Base-by-base conservation (phyloP, 2,888 invertebrate genomes). In the Eristalis intricaria region DNA sequence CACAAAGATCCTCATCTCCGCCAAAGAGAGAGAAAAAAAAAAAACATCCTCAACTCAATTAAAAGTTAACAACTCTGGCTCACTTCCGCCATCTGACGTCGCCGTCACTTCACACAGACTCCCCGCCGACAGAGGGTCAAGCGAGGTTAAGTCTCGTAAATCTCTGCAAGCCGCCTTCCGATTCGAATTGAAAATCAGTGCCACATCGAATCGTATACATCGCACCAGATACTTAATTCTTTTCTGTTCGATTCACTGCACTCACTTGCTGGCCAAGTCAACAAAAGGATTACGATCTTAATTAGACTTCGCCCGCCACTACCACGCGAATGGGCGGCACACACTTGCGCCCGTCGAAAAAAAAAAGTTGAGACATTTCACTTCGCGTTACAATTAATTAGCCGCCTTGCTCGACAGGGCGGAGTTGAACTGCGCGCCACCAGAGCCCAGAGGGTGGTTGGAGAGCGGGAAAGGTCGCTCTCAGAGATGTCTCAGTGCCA, bases 271-370 rank as follows among this genome's bases (percentile, higher is more conserved):
- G 26, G 60, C 23, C 23, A 63, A 77, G 68, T 83, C 83, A 83
- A 83, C 77, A 77, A 56, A 50, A 29, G 84, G 80, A 85, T 85
- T 85, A 85, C 71, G 71, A 85, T 85, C 80, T 85, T 85, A 85
- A 85, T 85, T 80, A 85, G 80, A 85, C 80, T 85, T 80, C 70
- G 50, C 69, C 65, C 43, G 66, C 65, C 13, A 68, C 2, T 10
- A 19, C 8, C 50, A 8, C n/a, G 19, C 0, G 43, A 50, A 50
- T 50, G n/a, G 43, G 29, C 32, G 3, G 38, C 60, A 15, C 60
- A 60, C 60, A 26, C 60, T 60, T 60, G 26, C 60, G 32, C 63
- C 40, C 8, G 10, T 32, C 50, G 71, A 60, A 70, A 77, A 77
- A 60, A 70, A 77, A 77, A 76, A 74, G 63, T 73, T 78, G 73